Conservation (phyloP, 2,113 vertebrate species). For the Isichthys henryi region DNA sequence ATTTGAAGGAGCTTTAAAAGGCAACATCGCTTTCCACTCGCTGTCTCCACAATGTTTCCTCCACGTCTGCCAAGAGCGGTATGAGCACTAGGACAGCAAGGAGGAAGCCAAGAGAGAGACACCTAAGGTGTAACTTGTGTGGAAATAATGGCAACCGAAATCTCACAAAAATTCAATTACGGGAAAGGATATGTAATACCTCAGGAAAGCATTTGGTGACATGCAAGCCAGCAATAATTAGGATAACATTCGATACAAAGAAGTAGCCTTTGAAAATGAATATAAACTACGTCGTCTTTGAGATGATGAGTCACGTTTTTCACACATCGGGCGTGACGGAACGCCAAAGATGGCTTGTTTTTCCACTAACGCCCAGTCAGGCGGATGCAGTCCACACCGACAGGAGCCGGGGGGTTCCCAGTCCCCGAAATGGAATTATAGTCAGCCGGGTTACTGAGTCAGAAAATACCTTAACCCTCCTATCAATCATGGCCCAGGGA, state of each 20-base stretch:
- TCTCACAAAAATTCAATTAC: not conserved
- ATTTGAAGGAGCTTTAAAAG: conserved; percentile 35
- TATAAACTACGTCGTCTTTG: not conserved
- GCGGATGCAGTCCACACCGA: not conserved
- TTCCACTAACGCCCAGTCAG: not conserved
- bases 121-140: not conserved
- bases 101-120: not conserved
- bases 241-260: not conserved
- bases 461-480: conserved; percentile 24
- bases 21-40: conserved; percentile 21
- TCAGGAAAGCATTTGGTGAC: not conserved
- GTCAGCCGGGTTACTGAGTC: conserved; percentile 21
- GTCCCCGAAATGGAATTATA: conserved; percentile 12
- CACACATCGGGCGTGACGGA: not conserved
- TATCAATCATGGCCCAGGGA: conserved; percentile 22
- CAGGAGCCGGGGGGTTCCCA: not conserved
- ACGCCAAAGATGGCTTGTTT: not conserved
- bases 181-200: no score
- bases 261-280: not conserved
- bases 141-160: not conserved
- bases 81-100: not conserved
- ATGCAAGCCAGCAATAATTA: not conserved
- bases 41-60: not conserved
- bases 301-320: not conserved
- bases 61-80: not conserved